Conservation (phyloP, 2,888 invertebrate genomes). For the Lacanobia wlatinum region DNA sequence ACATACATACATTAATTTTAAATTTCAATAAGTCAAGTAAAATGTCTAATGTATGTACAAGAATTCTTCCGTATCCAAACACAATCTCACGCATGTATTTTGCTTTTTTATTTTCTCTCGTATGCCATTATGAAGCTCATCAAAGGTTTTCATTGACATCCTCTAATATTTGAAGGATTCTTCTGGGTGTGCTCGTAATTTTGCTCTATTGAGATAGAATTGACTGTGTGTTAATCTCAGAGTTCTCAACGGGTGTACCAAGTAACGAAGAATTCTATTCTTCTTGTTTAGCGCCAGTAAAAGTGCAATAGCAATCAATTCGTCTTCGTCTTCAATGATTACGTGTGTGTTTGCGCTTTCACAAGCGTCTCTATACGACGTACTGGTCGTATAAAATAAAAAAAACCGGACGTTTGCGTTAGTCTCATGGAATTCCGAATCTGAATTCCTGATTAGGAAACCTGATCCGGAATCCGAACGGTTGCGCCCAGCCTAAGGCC, state of each 20-base stretch:
- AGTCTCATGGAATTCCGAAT: too few species aligned
- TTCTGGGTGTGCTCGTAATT: neutral
- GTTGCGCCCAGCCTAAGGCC: too few species aligned
- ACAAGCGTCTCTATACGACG: neutral
- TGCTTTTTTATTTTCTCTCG: slow-evolving; percentile 4
- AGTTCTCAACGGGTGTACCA: neutral
- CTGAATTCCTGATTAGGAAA: too few species aligned
- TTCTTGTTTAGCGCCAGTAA: neutral
- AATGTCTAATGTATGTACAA: too few species aligned
- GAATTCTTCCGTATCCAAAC: neutral
- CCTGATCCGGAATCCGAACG: too few species aligned
- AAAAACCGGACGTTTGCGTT: too few species aligned
- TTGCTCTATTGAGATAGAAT: neutral
- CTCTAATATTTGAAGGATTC: neutral
- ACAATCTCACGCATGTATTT: neutral
- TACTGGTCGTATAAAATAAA: too few species aligned
- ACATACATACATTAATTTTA: too few species aligned
- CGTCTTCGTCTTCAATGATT: neutral
- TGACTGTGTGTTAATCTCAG: neutral
- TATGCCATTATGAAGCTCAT: slow-evolving; percentile 5
- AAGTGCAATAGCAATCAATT: slow-evolving; percentile 2
- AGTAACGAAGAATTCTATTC: neutral
- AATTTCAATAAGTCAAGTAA: too few species aligned
- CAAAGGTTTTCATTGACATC: neutral
- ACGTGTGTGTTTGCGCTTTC: neutral